Evolutionary conservation across 2,797 vertebrate species (phyloP), one percentile per base, ranked within the genome.

Genomic region (Rachycentron canadum): DNA sequence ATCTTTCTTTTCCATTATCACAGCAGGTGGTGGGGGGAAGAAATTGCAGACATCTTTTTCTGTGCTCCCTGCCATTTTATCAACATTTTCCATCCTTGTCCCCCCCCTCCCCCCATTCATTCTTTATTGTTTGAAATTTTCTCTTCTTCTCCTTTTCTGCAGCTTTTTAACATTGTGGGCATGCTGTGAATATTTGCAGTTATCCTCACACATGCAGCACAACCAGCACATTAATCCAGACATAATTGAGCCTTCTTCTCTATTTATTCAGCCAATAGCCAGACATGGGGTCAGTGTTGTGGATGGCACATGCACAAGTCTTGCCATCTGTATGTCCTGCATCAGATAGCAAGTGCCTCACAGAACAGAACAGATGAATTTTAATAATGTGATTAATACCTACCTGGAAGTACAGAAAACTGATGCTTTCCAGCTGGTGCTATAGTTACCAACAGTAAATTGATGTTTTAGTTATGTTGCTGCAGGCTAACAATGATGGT

Each of bases 181-280:
- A 32, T 16, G 25, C 19, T 50, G 21, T 63, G 32, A 61, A 16
- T 28, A 57, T 25, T 28, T 62, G 43, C 23, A 69, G 36, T 63
- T 59, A 57, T 56, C 38, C 55, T 66, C 5, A 3, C 60, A 72
- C 74, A 78, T 50, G 53, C 38, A 23, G 61, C 32, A 52, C 43
- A 19, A 36, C 50, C 36, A 53, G 21, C 52, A 45, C 63, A 79
- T 79, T 81, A 64, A 82, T 81, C 76, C 67, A 41, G 49, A 81
- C 47, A 72, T 75, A 78, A 87, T 65, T 78, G 47, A 68, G 75
- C 80, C 85, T 69, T 66, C 58, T 16, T 69, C 68, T 41, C 47
- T 79, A 43, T 72, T 83, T 78, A 65, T 57, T 50, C 50, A 60
- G 70, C 40, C 1, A 14, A 73, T 72, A 83, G 60, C 8, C 69